Evolutionary conservation across 2,113 vertebrate species (phyloP).

Genomic region (Trogon melanurus): DNA sequence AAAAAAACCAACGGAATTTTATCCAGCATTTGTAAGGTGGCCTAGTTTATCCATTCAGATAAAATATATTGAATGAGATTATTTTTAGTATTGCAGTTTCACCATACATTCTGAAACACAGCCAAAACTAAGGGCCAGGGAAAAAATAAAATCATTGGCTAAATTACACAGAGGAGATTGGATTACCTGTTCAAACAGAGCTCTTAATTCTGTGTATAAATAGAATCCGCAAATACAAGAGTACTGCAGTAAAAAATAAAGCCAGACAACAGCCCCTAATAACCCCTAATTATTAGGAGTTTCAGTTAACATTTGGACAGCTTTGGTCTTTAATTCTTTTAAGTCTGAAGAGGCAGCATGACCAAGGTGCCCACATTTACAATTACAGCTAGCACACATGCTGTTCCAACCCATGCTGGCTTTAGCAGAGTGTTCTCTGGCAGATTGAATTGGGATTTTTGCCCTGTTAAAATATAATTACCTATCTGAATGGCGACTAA

Average conservation of each 20-base stretch:
- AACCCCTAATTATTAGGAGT: constrained; percentile 40
- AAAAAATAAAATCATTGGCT: constrained; percentile 8
- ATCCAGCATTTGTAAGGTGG: not conserved
- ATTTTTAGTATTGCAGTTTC: constrained; percentile 25
- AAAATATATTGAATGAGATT: constrained; percentile 8
- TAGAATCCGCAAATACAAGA: constrained; percentile 31
- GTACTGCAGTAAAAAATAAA: constrained; percentile 21
- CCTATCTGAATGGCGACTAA: not conserved
- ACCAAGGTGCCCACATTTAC: not conserved
- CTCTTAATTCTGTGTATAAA: constrained; percentile 41
- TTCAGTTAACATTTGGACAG: constrained; percentile 64
- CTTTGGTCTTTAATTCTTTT: constrained; percentile 59
- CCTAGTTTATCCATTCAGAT: not conserved
- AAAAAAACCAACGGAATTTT: not conserved
- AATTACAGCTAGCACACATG: constrained; percentile 11
- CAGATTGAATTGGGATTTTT: constrained; percentile 42
- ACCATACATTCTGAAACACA: not conserved
- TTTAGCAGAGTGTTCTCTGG: constrained; percentile 24
- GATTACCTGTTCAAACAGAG: constrained; percentile 57
- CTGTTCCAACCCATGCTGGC: constrained; percentile 33
- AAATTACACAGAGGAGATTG: constrained; percentile 50
- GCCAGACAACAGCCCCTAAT: constrained; percentile 16
- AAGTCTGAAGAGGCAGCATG: constrained; percentile 39
- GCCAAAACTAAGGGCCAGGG: constrained; percentile 16
- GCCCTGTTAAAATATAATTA: constrained; percentile 50